phyloP scores from a whole-genome alignment of 2,113 vertebrate genomes.

The Nerophis lumbriciformis region DNA sequence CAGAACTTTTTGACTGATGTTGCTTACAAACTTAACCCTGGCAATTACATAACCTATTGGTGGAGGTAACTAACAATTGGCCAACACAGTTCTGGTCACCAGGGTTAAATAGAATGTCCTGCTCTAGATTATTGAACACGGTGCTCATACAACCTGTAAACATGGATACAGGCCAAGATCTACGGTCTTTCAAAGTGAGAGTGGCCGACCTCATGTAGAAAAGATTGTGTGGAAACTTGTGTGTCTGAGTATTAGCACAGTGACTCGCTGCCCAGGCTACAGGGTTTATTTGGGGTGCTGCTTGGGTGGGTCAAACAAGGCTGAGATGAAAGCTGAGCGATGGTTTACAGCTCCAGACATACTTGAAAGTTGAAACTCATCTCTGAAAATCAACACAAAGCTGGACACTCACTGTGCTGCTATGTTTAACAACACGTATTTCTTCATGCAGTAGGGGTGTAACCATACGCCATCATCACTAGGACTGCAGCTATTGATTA shows the following conservation, averaged over 20 bases:
- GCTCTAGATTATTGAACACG: neutral
- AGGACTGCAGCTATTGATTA: too few relatives aligned
- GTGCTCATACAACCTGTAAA: slow-evolving; percentile 14
- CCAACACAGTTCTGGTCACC: neutral
- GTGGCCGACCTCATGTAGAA: neutral
- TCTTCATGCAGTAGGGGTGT: neutral
- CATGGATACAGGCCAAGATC: slow-evolving; percentile 5
- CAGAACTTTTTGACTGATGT: too few relatives aligned
- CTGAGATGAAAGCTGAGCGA: slow-evolving; percentile 44
- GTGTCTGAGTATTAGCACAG: slow-evolving; percentile 3
- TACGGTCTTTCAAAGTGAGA: slow-evolving; percentile 1
- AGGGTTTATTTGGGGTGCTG: slow-evolving; percentile 41
- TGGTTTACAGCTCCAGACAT: slow-evolving; percentile 27
- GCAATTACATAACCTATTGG: too few relatives aligned
- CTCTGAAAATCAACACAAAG: slow-evolving; percentile 26
- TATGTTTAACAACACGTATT: neutral
- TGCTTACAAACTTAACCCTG: too few relatives aligned
- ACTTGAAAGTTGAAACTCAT: slow-evolving; percentile 55
- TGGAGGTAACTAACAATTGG: neutral
- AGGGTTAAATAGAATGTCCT: neutral
- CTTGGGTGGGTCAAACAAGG: slow-evolving; percentile 28
- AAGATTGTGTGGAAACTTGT: slow-evolving; percentile 19
- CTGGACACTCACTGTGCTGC: slow-evolving; percentile 9
- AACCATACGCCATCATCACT: too few relatives aligned
- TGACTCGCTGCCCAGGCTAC: slow-evolving; percentile 5